Conservation (phyloP, 2,797 vertebrate species). For the Coreius guichenoti region DNA sequence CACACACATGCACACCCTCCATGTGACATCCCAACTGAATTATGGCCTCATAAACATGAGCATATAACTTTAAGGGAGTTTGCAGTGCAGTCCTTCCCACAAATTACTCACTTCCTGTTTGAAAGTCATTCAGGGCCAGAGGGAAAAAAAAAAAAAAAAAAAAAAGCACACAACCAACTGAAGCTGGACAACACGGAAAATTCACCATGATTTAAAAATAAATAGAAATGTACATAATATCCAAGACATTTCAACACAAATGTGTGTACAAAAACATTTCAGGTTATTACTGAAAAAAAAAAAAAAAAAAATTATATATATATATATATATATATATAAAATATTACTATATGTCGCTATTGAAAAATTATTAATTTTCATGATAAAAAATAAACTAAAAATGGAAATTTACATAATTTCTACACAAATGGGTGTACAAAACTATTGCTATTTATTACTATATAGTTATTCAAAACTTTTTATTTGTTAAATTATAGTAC, state of each 20-base stretch:
- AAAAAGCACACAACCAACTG: not conserved
- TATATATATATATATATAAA: too few relatives aligned
- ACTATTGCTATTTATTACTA: too few relatives aligned
- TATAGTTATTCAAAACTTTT: too few relatives aligned
- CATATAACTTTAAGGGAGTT: conserved; percentile 4
- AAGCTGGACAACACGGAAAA: not conserved
- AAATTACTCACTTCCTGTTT: conserved; percentile 29
- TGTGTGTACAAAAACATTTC: not conserved
- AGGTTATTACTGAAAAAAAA: not conserved
- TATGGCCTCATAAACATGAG: not conserved
- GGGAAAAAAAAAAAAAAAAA: too few relatives aligned
- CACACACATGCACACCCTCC: not conserved
- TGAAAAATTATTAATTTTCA: too few relatives aligned
- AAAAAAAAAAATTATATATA: too few relatives aligned
- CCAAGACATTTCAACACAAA: not conserved
- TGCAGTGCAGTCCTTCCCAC: not conserved
- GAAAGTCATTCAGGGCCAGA: not conserved
- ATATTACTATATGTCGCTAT: too few relatives aligned
- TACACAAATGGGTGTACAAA: too few relatives aligned
- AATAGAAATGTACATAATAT: not conserved
- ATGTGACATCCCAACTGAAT: not conserved
- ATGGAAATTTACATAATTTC: too few relatives aligned
- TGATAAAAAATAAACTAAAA: too few relatives aligned
- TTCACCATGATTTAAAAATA: not conserved
- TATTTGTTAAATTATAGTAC: too few relatives aligned